Evolutionary conservation across 2,113 vertebrate species (phyloP), one percentile per base, ranked within the genome.

Genomic region (Mesocricetus auratus): DNA sequence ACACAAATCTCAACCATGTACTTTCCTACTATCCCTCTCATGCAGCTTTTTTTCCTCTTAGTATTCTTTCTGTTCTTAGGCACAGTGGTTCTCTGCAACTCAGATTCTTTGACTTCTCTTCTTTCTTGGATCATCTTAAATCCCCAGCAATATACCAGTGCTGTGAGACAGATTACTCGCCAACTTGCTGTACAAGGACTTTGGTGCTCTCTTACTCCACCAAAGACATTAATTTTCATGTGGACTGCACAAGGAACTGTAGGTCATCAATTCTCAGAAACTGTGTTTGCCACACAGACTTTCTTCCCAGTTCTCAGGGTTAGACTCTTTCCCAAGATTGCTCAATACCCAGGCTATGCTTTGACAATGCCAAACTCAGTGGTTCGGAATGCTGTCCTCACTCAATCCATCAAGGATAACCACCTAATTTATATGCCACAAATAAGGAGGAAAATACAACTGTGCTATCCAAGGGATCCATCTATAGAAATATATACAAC

Each of bases 61-160:
- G 29, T 93, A 47, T 6, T 79, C 87, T 79, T 96, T 45, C 45
- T 88, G 75, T 56, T 91, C 45, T 89, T 74, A 90, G 19, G 45
- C 50, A 71, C 24, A 62, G 79, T 2, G 12, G 2, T 7, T 71
- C 89, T 26, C 86, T 17, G 66, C 33, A 3, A 94, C 47, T 89
- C 24, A 31, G 21, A 47, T 56, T 17, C 79, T 91, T 4, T 8
- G 45, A 86, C 10, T 64, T 45, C 56, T 93, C 47, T 94, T 86
- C 83, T 86, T 47, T 47, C 62, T 73, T 86, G 9, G 6, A 19
- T 78, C 26, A 87, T 56, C 45, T 89, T 91, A 85, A 92, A 81
- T 88, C 50, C 89, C 89, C 33, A 86, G 19, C 39, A 29, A 79
- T 29, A 92, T 16, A 77, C 29, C 68, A 95, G 22, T 45, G 16